These are phyloP conservation scores for Eulacestoma nigropectus DNA, from an alignment of 2,113 vertebrate species.

Conservation along the genomic window DNA sequence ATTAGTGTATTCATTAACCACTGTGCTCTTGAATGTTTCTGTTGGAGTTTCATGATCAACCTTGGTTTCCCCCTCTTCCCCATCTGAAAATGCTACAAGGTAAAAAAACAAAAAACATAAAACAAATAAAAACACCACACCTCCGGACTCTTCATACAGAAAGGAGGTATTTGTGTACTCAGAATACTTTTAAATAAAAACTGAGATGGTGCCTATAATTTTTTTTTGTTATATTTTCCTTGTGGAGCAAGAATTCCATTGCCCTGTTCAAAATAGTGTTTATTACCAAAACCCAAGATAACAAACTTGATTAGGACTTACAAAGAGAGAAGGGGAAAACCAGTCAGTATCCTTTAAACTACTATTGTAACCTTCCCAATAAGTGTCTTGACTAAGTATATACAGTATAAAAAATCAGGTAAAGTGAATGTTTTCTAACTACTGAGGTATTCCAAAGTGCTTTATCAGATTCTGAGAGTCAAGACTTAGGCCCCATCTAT, in stretches of 20 bases:
- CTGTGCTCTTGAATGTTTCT: not conserved
- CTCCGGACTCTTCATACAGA: not conserved
- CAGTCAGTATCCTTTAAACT: not conserved
- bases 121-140: not conserved
- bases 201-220: not conserved
- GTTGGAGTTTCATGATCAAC: not conserved
- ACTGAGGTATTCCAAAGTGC: not conserved
- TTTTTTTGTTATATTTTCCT: not conserved
- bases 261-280: not conserved
- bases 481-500: not conserved
- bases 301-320: not conserved
- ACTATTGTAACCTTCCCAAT: not conserved
- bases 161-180: not conserved
- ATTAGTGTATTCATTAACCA: not conserved
- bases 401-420: not conserved
- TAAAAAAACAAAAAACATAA: not conserved
- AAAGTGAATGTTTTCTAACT: not conserved
- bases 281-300: not conserved
- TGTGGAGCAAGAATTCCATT: not conserved
- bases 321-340: not conserved
- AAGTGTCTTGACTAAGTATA: not conserved
- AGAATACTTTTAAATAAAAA: slow-evolving; percentile 4
- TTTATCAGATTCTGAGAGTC: not conserved
- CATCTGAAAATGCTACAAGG: not conserved
- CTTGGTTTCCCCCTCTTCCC: not conserved